Conservation (phyloP, 2,888 invertebrate species). For the Boloria euphrosyne region DNA sequence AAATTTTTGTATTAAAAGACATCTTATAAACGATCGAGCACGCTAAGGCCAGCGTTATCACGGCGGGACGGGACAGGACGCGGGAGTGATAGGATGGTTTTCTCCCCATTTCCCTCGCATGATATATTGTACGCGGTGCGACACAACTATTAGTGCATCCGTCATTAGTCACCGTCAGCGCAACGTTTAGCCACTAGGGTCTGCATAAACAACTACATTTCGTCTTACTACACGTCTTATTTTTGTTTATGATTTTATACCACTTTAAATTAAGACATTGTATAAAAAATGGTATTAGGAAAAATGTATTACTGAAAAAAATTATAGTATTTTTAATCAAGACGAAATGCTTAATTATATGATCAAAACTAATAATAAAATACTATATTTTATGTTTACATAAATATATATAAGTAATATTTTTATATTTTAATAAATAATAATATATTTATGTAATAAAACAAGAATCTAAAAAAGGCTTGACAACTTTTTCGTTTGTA, state of each 20-base stretch:
- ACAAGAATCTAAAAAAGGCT: no score
- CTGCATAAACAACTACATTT: conserved; percentile 68
- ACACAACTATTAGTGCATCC: conserved; percentile 82
- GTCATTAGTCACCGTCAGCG: conserved; percentile 81
- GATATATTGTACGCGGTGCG: conserved; percentile 74
- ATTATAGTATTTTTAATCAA: no score
- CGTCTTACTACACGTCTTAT: conserved; percentile 42
- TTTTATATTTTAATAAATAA: no score
- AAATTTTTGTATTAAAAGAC: conserved; percentile 29
- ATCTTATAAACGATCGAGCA: conserved; percentile 28
- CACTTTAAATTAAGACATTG: background rate
- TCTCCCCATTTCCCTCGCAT: conserved; percentile 74
- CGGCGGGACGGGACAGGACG: conserved; percentile 46
- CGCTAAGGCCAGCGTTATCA: conserved; percentile 64
- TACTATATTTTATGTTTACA: no score
- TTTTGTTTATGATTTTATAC: conserved; percentile 10
- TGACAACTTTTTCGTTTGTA: no score
- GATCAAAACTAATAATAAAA: no score
- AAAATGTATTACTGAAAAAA: background rate
- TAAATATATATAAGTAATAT: no score
- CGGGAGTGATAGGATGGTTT: conserved; percentile 68
- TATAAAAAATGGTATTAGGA: no score
- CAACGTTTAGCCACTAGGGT: conserved; percentile 63
- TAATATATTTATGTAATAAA: no score
- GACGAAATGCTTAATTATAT: no score